A percentile compares a stretch with the other conserved stretches of the same genome.
phyloP scores from a whole-genome alignment of 2,888 invertebrate genomes.

The Lycocerus yunnanus region DNA sequence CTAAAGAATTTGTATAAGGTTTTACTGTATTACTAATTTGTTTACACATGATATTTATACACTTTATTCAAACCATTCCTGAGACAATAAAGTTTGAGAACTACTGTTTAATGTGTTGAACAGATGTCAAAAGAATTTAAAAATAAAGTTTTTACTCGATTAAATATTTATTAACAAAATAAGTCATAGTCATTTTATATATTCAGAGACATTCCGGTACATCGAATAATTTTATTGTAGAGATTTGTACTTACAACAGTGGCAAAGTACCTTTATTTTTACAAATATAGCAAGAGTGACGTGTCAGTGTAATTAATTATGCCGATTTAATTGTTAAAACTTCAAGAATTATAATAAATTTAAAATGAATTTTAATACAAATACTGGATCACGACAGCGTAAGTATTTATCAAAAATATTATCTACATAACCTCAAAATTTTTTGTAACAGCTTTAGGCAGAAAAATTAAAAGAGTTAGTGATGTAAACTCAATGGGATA shows the following conservation, averaged over 20 bases:
- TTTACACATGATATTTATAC: too few relatives aligned
- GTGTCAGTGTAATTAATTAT: background rate
- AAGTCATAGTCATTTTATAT: background rate
- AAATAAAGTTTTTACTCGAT: background rate
- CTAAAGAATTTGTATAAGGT: too few relatives aligned
- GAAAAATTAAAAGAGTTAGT: constrained; percentile 69
- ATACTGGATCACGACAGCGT: constrained; percentile 50
- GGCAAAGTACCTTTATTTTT: background rate
- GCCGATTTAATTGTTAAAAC: background rate
- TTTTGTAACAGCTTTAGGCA: constrained; percentile 50
- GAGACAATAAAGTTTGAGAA: background rate
- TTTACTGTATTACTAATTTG: too few relatives aligned
- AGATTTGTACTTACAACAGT: background rate
- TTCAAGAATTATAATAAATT: background rate
- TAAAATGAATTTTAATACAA: constrained; percentile 54
- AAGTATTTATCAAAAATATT: constrained; percentile 35
- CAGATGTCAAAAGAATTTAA: background rate
- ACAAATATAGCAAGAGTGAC: background rate
- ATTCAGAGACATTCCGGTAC: too few relatives aligned
- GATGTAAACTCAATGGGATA: constrained; percentile 72
- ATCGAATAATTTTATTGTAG: background rate
- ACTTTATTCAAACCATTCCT: background rate
- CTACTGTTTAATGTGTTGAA: background rate
- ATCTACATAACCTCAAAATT: constrained; percentile 23
- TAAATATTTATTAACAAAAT: background rate